phyloP scores from a whole-genome alignment of 2,797 vertebrate species.

The Dermochelys coriacea region DNA sequence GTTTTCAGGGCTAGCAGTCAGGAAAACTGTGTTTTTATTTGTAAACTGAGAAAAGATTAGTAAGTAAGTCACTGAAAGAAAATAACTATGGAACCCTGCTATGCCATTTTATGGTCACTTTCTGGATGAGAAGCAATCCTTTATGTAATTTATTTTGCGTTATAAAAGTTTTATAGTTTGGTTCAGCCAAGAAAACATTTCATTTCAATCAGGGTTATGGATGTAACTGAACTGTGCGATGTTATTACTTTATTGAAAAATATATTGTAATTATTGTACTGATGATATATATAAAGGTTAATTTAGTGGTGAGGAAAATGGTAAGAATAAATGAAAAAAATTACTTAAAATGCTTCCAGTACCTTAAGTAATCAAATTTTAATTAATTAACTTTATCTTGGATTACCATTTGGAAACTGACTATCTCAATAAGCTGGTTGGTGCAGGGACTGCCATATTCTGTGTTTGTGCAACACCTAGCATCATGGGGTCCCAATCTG shows the following conservation, averaged over 20 bases:
- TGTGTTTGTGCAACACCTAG: not conserved
- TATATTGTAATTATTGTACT: not conserved
- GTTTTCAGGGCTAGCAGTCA: slow-evolving; percentile 54
- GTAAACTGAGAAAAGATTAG: slow-evolving; percentile 62
- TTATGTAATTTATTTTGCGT: slow-evolving; percentile 44
- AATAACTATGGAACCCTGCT: slow-evolving; percentile 35
- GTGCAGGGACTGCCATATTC: not conserved
- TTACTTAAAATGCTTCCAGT: not conserved
- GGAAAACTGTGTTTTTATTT: slow-evolving; percentile 52
- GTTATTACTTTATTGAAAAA: not conserved
- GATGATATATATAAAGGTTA: slow-evolving; percentile 6
- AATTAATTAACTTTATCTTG: not conserved
- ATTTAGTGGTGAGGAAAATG: not conserved
- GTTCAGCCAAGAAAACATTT: slow-evolving; percentile 55
- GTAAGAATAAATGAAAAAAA: not conserved
- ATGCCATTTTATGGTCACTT: slow-evolving; percentile 50
- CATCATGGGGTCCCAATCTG: not conserved
- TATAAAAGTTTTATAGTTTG: not conserved
- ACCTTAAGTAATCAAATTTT: not conserved
- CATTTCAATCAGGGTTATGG: slow-evolving; percentile 23
- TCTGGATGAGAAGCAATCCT: slow-evolving; percentile 15
- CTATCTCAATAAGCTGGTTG: not conserved
- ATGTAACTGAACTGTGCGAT: not conserved
- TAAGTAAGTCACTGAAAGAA: slow-evolving; percentile 18
- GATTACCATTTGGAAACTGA: not conserved